Evolutionary conservation across 2,797 vertebrate species (phyloP), one percentile per base, ranked within the genome.

Genomic region (Mus minutoides): DNA sequence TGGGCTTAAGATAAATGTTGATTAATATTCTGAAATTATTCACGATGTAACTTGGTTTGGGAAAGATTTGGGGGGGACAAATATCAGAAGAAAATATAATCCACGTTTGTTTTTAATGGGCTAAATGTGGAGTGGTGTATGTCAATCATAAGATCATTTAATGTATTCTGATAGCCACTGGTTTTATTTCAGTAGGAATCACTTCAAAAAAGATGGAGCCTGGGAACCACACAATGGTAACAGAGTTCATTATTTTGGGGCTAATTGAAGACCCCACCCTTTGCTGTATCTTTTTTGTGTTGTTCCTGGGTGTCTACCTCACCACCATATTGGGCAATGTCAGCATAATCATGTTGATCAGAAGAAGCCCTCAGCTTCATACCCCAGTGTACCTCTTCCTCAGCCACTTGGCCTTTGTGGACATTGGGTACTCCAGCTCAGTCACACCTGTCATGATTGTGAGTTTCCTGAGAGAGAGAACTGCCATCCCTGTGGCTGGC

Each of bases 341-440:
- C 49, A 96, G 89, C 76, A 96, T 98, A 69, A 95, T 97, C n/a
- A 40, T 91, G 67, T 87, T 97, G 84, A 96, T 97, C 88, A 46
- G 0, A 75, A 85, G 78, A 52, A 94, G 90, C 49, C 75, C 92
- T 69, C 93, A 96, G 31, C 97, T 97, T 21, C 94, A 96, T 34
- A 97, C 84, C 0, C 89, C 94, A 0, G 94, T 96, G 97, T 97
- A 97, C 26, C 52, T 97, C 82, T 97, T 96, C 64, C 95, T 97
- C 58, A 96, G 92, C 6, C 94, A 94, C 43, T 85, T 97, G 77
- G 96, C 96, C 43, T 94, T 96, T 69, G 89, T 97, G 46, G 96
- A 97, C 56, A 67, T 96, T 9, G 90, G 92, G 7, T 97, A 92
- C 54, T 97, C 96, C 58, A 88, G 84, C 6, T 92, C 82, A 13